A percentile compares a stretch with the other conserved stretches of the same genome.
These are phyloP conservation scores for Volucella zonaria DNA, from an alignment of 2,888 invertebrate genomes.

Conservation along the genomic window DNA sequence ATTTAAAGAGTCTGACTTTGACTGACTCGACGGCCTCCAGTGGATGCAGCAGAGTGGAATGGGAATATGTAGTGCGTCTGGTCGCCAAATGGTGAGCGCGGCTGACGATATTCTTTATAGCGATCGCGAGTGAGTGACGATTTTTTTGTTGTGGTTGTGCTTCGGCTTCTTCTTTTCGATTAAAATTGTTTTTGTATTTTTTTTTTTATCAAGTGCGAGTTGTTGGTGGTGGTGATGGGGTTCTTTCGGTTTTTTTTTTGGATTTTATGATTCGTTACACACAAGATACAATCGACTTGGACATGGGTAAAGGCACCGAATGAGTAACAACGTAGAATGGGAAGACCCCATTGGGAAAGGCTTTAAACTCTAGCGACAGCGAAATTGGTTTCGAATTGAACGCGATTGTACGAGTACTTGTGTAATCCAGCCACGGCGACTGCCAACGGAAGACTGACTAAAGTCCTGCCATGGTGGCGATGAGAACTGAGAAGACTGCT, in stretches of 20 bases:
- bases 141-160: conserved; percentile 3
- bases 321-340: conserved; percentile 16
- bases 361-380: neutral
- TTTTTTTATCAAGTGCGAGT: conserved; percentile 37
- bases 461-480: conserved; percentile 72
- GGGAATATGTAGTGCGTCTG: conserved; percentile 50
- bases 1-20: conserved; percentile 34
- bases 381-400: no score
- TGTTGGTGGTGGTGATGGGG: no score
- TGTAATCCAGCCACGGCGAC: conserved; percentile 72
- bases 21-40: conserved; percentile 43
- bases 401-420: conserved; percentile 17
- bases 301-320: conserved; percentile 30
- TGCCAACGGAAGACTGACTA: conserved; percentile 75
- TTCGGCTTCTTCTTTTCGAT: neutral
- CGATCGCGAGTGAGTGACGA: conserved; percentile 62
- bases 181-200: conserved; percentile 12
- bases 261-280: conserved; percentile 63
- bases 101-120: conserved; percentile 56
- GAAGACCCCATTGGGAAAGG: conserved; percentile 46
- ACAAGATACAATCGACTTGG: conserved; percentile 39
- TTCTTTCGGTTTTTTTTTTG: conserved; percentile 17
- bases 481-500: conserved; percentile 73
- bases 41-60: conserved; percentile 28
- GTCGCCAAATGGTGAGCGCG: conserved; percentile 56